Conservation (phyloP, 2,113 vertebrate species). For the Herpetotheres cachinnans region DNA sequence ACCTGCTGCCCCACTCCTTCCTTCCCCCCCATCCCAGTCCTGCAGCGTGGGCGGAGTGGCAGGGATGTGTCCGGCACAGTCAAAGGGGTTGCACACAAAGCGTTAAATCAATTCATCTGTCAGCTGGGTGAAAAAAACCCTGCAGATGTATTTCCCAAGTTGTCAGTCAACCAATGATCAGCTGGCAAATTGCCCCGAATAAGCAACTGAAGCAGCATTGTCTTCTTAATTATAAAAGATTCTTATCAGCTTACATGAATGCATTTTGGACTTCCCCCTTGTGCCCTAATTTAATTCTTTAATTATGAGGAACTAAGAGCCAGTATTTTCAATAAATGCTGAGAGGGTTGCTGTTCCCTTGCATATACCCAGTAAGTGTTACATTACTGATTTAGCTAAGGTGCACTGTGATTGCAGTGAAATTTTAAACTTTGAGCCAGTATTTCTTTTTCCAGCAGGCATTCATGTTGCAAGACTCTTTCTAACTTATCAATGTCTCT, state of each 20-base stretch:
- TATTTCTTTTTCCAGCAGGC: not conserved
- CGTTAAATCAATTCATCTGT: not conserved
- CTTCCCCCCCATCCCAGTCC: not conserved
- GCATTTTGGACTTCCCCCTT: not conserved
- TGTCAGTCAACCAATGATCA: not conserved
- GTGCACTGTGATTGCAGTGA: not conserved
- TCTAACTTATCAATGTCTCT: not conserved
- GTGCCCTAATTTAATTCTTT: not conserved
- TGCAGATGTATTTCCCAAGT: not conserved
- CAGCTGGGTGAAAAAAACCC: not conserved
- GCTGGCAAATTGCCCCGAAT: not conserved
- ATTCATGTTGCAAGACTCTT: not conserved
- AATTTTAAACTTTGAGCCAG: not conserved
- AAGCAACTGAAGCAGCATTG: not conserved
- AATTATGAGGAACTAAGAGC: not conserved
- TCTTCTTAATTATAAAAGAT: not conserved
- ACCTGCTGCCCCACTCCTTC: not conserved
- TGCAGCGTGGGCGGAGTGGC: accelerated
- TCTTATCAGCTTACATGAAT: not conserved
- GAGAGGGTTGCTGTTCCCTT: not conserved
- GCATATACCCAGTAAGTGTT: not conserved
- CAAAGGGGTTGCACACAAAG: not conserved
- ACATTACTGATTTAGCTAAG: not conserved
- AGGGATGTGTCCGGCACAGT: not conserved
- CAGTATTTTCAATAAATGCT: not conserved